phyloP scores from a whole-genome alignment of 1,140 invertebrate species.

The Dendrolimus punctatus region DNA sequence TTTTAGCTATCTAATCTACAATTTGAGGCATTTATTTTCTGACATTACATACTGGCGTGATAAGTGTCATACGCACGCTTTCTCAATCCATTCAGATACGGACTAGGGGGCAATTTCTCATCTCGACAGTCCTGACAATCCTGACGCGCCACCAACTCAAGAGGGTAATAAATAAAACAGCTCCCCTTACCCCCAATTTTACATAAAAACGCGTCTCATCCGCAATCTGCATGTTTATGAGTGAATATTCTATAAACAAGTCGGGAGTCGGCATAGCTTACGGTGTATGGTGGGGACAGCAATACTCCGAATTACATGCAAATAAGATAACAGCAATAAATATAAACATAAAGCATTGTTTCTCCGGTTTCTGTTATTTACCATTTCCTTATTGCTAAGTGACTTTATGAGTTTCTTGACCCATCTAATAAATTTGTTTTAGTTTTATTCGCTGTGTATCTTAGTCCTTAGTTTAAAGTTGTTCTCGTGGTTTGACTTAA shows the following conservation, averaged over 20 bases:
- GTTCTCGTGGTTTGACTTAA: too few species aligned
- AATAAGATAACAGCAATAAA: conserved; percentile 68
- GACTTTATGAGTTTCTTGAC: conserved; percentile 44
- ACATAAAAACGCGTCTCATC: conserved; percentile 66
- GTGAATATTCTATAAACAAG: conserved; percentile 70
- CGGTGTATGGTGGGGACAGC: conserved; percentile 44
- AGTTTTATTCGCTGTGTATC: too few species aligned
- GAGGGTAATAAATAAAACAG: conserved; percentile 68
- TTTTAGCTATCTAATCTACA: too few species aligned
- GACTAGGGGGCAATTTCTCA: conserved; percentile 42
- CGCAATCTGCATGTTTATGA: conserved; percentile 72
- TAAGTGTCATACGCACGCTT: not conserved
- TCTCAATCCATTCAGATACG: conserved; percentile 12
- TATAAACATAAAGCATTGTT: conserved; percentile 38
- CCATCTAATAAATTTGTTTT: conserved; percentile 3
- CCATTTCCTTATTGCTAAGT: conserved; percentile 8
- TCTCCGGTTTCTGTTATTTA: conserved; percentile 7
- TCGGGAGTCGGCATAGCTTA: conserved; percentile 40
- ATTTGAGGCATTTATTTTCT: too few species aligned
- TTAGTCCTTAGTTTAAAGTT: too few species aligned
- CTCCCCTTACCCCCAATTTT: conserved; percentile 57
- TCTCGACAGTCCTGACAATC: conserved; percentile 16
- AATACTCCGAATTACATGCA: conserved; percentile 67
- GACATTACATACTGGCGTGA: too few species aligned
- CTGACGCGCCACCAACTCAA: conserved; percentile 50